Evolutionary conservation across 1,140 invertebrate genomes (phyloP), one percentile per base, ranked within the genome.

Genomic region (Philotrypesis tridentata): DNA sequence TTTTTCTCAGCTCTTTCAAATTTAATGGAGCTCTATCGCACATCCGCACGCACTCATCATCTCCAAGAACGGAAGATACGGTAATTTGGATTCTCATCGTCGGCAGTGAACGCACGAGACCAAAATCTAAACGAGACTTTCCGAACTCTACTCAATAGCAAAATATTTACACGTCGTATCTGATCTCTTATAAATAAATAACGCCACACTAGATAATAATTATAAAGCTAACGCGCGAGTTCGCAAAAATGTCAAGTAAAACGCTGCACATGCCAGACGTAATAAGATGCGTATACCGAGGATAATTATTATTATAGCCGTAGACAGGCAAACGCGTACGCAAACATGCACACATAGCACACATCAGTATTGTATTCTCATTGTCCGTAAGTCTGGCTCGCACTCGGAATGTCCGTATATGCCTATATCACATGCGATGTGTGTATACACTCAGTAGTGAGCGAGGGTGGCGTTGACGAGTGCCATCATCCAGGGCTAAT

Each of bases 401-500:
- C 48, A 55, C 48, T 55, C 48, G 7, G 48, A 55, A 55, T 55
- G 21, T 55, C 21, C 48, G 48, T 37, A 9, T 5, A 37, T 37
- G 9, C 5, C 12, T 55, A 55, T 55, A 55, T 55, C 48, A 55
- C 48, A 55, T 60, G 80, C 73, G 78, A 82, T 40, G 72, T 78
- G 77, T 75, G 68, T 27, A 33, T 82, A 83, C 78, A 85, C 63
- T 65, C 23, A 25, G 63, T 29, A 29, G 11, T 29, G 29, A 14
- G 31, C 67, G 67, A 70, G 67, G 67, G 27, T 70, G 27, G 67
- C 67, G 21, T 33, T 37, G 2, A 75, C 27, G 29, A 75, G 55
- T 29, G 31, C 17, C 48, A 29, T 31, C 48, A 70, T 71, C n/a
- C 75, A 79, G 43, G 85, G 80, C 88, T 90, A 91, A 85, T 90